Conservation (phyloP, 2,888 invertebrate genomes). For the Stenolophus ochropezus region DNA sequence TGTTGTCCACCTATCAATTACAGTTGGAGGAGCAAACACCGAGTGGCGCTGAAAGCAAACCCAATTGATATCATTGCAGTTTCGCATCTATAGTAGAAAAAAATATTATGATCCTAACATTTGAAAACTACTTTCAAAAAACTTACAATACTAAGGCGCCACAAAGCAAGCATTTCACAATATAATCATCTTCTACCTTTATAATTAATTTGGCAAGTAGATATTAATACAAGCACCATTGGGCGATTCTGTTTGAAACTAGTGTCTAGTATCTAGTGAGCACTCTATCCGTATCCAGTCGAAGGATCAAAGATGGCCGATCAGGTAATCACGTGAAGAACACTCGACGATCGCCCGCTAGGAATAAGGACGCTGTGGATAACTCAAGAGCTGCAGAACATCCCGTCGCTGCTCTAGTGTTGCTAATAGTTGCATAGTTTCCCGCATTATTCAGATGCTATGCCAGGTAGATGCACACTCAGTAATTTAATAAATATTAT, state of each 20-base stretch:
- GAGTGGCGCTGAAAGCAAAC: too few relatives aligned
- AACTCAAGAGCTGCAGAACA: constrained; percentile 13
- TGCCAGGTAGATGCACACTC: not conserved
- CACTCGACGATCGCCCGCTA: not conserved
- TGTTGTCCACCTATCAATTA: too few relatives aligned
- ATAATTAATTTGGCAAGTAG: too few relatives aligned
- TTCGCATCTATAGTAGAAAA: too few relatives aligned
- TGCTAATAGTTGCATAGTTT: constrained; percentile 33
- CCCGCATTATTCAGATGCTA: constrained; percentile 1
- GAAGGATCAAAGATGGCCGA: constrained; percentile 32
- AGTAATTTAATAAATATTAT: constrained; percentile 31
- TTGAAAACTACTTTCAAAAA: too few relatives aligned
- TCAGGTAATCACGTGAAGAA: constrained; percentile 11
- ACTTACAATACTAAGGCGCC: too few relatives aligned
- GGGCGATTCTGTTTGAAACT: not conserved
- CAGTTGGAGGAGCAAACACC: too few relatives aligned
- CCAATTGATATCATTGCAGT: too few relatives aligned
- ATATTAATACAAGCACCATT: too few relatives aligned
- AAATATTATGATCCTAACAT: too few relatives aligned
- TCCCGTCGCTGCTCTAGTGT: not conserved
- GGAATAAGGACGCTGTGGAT: not conserved
- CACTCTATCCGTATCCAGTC: constrained; percentile 3
- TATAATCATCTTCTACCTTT: too few relatives aligned
- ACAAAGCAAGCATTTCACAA: too few relatives aligned
- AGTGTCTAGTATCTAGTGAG: not conserved